phyloP scores from a whole-genome alignment of 2,888 invertebrate genomes.

The Meteorus cinctellus region DNA sequence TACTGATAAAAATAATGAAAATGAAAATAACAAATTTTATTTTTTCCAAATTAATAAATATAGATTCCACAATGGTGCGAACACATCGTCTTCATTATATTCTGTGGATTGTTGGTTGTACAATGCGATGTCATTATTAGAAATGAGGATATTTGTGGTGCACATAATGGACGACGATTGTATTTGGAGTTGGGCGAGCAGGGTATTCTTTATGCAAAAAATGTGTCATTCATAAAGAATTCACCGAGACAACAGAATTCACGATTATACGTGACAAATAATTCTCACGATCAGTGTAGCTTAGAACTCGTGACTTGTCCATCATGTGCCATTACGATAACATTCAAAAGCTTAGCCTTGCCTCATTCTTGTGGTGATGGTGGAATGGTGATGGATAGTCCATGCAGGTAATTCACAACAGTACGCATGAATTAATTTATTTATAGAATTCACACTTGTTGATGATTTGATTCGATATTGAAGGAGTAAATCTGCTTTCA shows the following conservation, averaged over 20 bases:
- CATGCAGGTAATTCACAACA: conserved; percentile 70
- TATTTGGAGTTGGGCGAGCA: conserved; percentile 71
- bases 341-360: conserved; percentile 74
- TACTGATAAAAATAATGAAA: neutral
- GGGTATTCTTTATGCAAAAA: conserved; percentile 69
- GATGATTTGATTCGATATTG: too few relatives aligned
- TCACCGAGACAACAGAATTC: conserved; percentile 55
- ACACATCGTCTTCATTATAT: neutral
- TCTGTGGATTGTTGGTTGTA: conserved; percentile 45
- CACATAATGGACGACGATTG: conserved; percentile 70
- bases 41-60: neutral
- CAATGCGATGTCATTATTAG: conserved; percentile 61
- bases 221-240: conserved; percentile 64
- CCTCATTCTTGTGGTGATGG: conserved; percentile 70
- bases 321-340: conserved; percentile 78
- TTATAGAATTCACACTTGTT: too few relatives aligned
- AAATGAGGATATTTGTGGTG: conserved; percentile 71
- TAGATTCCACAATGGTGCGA: conserved; percentile 16
- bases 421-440: neutral
- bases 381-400: conserved; percentile 67
- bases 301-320: conserved; percentile 82
- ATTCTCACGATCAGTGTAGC: conserved; percentile 76
- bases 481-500: too few relatives aligned
- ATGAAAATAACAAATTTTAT: neutral
- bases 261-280: conserved; percentile 62